phyloP scores from a whole-genome alignment of 1,140 invertebrate genomes.

The Eriosoma lanigerum region DNA sequence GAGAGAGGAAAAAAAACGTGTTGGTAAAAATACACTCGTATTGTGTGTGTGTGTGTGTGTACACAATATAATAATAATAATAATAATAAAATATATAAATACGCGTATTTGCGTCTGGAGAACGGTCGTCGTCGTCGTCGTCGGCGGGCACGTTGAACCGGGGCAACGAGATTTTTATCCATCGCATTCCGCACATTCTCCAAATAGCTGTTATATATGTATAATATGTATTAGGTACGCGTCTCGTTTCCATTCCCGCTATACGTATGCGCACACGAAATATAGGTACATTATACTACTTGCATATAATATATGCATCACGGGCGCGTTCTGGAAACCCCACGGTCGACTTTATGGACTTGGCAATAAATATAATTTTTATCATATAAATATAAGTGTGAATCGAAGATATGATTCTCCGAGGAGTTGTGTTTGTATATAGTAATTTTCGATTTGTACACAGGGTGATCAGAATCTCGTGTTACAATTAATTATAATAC shows the following conservation, averaged over 20 bases:
- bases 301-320: too few relatives aligned
- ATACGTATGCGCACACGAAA: not conserved
- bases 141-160: slow-evolving; percentile 45
- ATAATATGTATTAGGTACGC: slow-evolving; percentile 4
- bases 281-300: too few relatives aligned
- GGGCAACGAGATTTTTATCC: slow-evolving; percentile 51
- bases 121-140: slow-evolving; percentile 31
- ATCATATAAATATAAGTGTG: too few relatives aligned
- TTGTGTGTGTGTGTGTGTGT: not conserved
- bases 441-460: too few relatives aligned
- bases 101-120: slow-evolving; percentile 22
- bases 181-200: slow-evolving; percentile 47
- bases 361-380: too few relatives aligned
- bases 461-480: too few relatives aligned
- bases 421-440: too few relatives aligned
- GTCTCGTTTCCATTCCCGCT: slow-evolving; percentile 48
- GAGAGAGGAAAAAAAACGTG: not conserved
- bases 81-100: slow-evolving; percentile 8
- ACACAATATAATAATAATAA: not conserved
- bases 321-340: not conserved
- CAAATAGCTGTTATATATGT: not conserved
- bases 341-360: not conserved
- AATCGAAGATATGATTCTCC: too few relatives aligned
- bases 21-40: slow-evolving; percentile 18
- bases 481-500: too few relatives aligned